phyloP scores from a whole-genome alignment of 2,888 invertebrate genomes.

The Beris morrisii region DNA sequence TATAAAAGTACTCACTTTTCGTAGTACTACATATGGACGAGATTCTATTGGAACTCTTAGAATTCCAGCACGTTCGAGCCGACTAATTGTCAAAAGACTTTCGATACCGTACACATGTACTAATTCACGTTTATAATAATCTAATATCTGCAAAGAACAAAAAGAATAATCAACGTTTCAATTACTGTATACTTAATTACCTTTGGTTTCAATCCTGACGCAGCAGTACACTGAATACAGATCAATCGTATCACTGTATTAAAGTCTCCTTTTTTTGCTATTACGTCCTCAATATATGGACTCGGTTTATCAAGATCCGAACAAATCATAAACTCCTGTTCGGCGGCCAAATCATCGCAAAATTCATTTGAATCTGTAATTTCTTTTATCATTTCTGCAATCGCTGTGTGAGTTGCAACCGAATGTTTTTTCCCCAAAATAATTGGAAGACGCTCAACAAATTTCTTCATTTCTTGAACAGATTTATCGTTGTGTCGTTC shows the following conservation, averaged over 20 bases:
- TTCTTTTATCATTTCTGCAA: conserved; percentile 92
- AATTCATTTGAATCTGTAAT: conserved; percentile 73
- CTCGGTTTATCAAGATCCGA: conserved; percentile 88
- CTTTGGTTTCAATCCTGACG: conserved; percentile 90
- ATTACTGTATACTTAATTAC: conserved; percentile 52
- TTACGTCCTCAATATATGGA: conserved; percentile 88
- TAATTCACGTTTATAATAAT: conserved; percentile 73
- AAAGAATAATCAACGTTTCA: conserved; percentile 18
- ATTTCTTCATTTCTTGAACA: conserved; percentile 92
- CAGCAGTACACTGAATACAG: conserved; percentile 89
- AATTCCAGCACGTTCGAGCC: conserved; percentile 85
- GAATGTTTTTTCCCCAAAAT: conserved; percentile 85
- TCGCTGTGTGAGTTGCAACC: conserved; percentile 84
- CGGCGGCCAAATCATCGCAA: conserved; percentile 76
- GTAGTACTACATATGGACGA: conserved; percentile 72
- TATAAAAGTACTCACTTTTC: conserved; percentile 61
- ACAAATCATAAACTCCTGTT: conserved; percentile 91
- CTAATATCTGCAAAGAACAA: conserved; percentile 50
- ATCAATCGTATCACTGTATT: conserved; percentile 84
- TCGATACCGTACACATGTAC: conserved; percentile 86
- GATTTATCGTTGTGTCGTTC: conserved; percentile 84
- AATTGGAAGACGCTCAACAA: conserved; percentile 86
- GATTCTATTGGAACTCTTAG: conserved; percentile 73
- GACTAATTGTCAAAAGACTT: conserved; percentile 77
- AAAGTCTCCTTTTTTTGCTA: conserved; percentile 80